A percentile compares a stretch with the other conserved stretches of the same genome.
phyloP scores from a whole-genome alignment of 1,140 invertebrate genomes.

The Bilobella aurantiaca region DNA sequence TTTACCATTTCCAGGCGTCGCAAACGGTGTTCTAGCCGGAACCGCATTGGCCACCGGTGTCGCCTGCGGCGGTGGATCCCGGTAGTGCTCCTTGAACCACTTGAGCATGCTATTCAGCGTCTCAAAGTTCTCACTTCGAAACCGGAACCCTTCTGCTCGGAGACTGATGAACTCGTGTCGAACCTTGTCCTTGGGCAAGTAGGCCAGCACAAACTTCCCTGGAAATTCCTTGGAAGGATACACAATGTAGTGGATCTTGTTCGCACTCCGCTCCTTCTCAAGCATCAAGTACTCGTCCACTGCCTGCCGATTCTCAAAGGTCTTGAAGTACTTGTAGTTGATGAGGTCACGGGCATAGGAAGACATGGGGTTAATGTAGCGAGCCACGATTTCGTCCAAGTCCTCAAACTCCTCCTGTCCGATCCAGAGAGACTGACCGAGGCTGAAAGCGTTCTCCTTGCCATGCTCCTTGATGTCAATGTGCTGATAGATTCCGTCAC shows the following conservation, averaged over 20 bases:
- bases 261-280: constrained; percentile 72
- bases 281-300: constrained; percentile 77
- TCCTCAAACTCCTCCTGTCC: constrained; percentile 88
- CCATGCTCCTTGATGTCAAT: constrained; percentile 91
- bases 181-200: constrained; percentile 70
- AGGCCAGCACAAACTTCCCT: constrained; percentile 89
- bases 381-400: constrained; percentile 95
- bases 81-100: constrained; percentile 98
- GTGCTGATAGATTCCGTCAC: constrained; percentile 86
- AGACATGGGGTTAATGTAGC: constrained; percentile 93
- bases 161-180: constrained; percentile 87
- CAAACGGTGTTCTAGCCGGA: constrained; percentile 27
- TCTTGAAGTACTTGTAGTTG: constrained; percentile 80
- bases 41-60: constrained; percentile 29
- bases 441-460: constrained; percentile 91
- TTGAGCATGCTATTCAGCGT: constrained; percentile 70
- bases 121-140: constrained; percentile 76
- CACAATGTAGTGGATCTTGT: constrained; percentile 84
- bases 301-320: constrained; percentile 64
- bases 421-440: constrained; percentile 82
- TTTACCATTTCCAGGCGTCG: constrained; percentile 16
- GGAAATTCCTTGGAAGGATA: constrained; percentile 78
- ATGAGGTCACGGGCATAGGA: constrained; percentile 78
- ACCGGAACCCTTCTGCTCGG: constrained; percentile 83
- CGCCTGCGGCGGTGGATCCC: constrained; percentile 53